These are phyloP conservation scores for Antigone vipio DNA, from an alignment of 2,113 vertebrate species.

Conservation along the genomic window DNA sequence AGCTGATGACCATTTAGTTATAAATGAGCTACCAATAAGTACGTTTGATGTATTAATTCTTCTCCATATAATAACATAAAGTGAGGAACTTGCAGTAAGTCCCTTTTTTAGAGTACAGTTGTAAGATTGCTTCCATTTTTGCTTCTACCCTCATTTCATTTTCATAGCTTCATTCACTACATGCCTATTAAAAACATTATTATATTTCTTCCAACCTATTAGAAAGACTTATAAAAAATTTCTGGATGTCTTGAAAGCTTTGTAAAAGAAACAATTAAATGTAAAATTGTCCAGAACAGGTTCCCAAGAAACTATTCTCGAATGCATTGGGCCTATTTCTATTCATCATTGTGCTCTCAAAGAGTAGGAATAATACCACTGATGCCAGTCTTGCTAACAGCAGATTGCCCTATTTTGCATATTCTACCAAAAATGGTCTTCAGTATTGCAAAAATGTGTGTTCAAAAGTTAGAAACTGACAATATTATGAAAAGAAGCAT, in stretches of 20 bases:
- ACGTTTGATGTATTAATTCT: background rate
- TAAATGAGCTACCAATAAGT: background rate
- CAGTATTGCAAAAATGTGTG: slow-evolving; percentile 16
- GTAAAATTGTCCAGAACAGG: slow-evolving; percentile 25
- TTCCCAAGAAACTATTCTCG: background rate
- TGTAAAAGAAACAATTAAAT: slow-evolving; percentile 26
- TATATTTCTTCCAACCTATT: slow-evolving; percentile 14
- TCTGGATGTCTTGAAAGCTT: slow-evolving; percentile 3
- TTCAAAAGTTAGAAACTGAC: slow-evolving; percentile 11
- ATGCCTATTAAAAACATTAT: slow-evolving; percentile 17
- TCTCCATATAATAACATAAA: background rate
- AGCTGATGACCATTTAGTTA: background rate
- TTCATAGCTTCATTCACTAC: slow-evolving; percentile 6
- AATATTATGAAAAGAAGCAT: slow-evolving; percentile 7
- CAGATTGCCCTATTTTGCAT: slow-evolving; percentile 33
- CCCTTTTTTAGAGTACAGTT: background rate
- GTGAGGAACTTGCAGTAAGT: background rate
- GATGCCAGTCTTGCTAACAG: background rate
- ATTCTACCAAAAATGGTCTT: slow-evolving; percentile 26
- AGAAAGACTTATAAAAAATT: background rate
- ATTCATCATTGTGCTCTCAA: background rate
- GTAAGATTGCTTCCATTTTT: background rate
- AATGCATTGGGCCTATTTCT: background rate
- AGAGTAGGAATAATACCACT: background rate
- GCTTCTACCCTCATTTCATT: slow-evolving; percentile 7